Percentiles rank a stretch among this genome's conserved stretches.
These are phyloP conservation scores for Zosterops japonicus DNA, from an alignment of 2,113 vertebrate genomes.

Conservation along the genomic window DNA sequence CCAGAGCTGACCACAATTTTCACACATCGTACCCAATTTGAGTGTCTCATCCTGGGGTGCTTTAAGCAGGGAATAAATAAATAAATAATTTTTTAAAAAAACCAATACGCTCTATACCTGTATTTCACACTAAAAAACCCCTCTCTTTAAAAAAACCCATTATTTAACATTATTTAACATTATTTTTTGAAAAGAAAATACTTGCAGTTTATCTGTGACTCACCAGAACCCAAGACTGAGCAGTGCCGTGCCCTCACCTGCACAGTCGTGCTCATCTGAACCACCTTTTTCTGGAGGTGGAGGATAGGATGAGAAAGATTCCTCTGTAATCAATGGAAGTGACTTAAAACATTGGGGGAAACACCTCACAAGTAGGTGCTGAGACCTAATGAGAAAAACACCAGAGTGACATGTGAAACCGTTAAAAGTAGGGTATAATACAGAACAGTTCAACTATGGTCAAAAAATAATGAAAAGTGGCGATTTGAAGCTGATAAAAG, in stretches of 20 bases:
- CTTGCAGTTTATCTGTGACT: background rate
- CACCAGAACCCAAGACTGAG: background rate
- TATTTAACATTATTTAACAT: background rate
- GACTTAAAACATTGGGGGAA: background rate
- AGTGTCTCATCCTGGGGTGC: background rate
- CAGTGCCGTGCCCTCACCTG: background rate
- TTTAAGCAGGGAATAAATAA: background rate
- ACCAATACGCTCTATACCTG: background rate
- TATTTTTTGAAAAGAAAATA: background rate
- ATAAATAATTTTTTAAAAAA: background rate
- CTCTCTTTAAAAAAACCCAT: too few relatives aligned
- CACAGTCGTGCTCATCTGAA: background rate
- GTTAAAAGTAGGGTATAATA: background rate
- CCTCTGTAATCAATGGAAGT: background rate
- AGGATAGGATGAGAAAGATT: background rate
- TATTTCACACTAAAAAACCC: background rate
- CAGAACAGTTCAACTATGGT: background rate
- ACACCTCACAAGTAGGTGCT: background rate
- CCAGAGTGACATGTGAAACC: background rate
- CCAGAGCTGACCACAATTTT: background rate
- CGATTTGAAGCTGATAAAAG: background rate
- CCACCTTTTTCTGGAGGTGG: background rate
- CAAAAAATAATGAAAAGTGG: background rate
- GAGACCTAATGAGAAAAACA: background rate
- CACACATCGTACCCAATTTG: background rate